phyloP scores from a whole-genome alignment of 1,140 invertebrate genomes.

The Penaeus indicus region DNA sequence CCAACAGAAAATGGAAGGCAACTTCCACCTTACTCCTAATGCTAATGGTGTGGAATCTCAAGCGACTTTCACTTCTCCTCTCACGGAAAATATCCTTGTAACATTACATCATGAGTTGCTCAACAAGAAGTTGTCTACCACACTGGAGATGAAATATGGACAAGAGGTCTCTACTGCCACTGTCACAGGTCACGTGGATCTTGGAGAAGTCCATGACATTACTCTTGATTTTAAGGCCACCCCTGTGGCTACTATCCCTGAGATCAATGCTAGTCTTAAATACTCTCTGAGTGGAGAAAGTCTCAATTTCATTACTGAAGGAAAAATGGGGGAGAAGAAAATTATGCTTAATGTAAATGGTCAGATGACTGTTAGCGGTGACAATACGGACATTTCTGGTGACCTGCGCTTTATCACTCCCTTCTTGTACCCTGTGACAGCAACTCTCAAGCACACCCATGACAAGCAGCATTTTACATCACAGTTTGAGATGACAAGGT shows the following conservation, averaged over 20 bases:
- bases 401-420: conserved; percentile 26
- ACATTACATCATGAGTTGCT: neutral
- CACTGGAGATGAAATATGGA: neutral
- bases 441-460: neutral
- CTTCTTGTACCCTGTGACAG: neutral
- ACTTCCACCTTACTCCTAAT: neutral
- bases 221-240: neutral
- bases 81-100: conserved; percentile 1
- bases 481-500: conserved; percentile 1
- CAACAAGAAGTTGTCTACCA: neutral
- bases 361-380: neutral
- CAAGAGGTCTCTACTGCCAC: neutral
- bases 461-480: neutral
- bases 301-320: neutral
- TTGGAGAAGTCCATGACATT: neutral
- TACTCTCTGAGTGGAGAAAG: neutral
- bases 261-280: neutral
- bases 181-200: conserved; percentile 1
- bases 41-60: neutral
- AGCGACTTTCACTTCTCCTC: neutral
- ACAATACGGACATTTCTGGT: neutral
- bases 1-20: neutral
- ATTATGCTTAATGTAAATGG: conserved; percentile 13
- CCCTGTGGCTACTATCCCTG: neutral
- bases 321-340: neutral